Conservation (phyloP, 2,797 vertebrate species). For the Danio aesculapii region DNA sequence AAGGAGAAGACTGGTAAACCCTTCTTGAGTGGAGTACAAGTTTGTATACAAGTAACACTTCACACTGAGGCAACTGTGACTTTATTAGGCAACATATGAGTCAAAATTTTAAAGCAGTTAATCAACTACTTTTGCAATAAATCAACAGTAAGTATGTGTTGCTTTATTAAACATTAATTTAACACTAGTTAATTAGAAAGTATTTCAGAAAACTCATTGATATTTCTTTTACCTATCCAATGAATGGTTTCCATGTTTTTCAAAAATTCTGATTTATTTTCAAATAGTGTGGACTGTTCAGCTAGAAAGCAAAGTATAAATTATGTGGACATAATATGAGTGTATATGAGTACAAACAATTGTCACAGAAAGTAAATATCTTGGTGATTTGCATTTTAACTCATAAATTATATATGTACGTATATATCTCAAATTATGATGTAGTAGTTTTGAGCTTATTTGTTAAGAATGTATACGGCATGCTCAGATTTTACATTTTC, state of each 20-base stretch:
- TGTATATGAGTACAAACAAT: not conserved
- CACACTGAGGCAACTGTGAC: not conserved
- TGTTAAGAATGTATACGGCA: not conserved
- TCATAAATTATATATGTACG: not conserved
- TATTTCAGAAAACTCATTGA: not conserved
- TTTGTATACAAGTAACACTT: not conserved
- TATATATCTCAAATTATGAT: not conserved
- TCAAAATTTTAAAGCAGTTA: not conserved
- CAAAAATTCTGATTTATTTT: too few species aligned
- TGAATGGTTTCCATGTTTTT: not conserved
- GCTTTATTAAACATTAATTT: not conserved
- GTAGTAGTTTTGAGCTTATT: not conserved
- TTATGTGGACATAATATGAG: not conserved
- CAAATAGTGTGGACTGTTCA: not conserved
- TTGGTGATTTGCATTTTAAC: not conserved
- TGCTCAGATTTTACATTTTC: not conserved
- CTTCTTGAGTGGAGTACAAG: conserved; percentile 3
- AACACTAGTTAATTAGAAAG: not conserved
- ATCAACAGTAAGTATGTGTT: conserved; percentile 20
- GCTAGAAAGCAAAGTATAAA: too few species aligned
- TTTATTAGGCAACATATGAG: not conserved
- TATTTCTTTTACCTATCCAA: not conserved
- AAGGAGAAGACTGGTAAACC: not conserved
- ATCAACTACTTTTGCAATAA: not conserved
- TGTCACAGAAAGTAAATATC: not conserved